Evolutionary conservation across 30 jellyfish, hydroid and myxozoan genomes (phyloP).

Genomic region (Cassiopea xamachana): DNA sequence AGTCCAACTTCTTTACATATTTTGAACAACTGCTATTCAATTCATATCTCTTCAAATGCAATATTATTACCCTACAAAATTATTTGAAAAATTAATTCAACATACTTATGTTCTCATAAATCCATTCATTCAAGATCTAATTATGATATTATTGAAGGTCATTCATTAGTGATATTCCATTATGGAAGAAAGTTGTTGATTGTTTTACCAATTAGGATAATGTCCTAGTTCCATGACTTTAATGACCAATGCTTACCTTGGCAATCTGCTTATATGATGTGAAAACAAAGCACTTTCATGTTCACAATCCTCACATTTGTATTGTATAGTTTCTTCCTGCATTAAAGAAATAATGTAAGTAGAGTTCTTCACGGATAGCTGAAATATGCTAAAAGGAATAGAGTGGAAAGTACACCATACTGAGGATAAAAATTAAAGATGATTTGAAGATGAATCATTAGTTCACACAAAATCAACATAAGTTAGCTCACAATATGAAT

Average conservation of each 20-base stretch:
- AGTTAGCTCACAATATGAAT: no score
- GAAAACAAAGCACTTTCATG: slow-evolving; percentile 54
- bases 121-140: background rate
- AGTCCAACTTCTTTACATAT: slow-evolving; percentile 67
- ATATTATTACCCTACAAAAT: slow-evolving; percentile 66
- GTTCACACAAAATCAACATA: no score
- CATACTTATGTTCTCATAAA: background rate
- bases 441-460: no score
- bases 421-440: no score
- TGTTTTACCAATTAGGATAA: no score
- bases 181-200: no score
- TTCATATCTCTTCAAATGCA: slow-evolving; percentile 88
- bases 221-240: background rate
- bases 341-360: background rate
- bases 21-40: slow-evolving; percentile 45
- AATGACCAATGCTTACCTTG: slow-evolving; percentile 46
- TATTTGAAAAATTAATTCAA: background rate
- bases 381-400: no score
- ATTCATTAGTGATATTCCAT: no score
- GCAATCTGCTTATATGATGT: slow-evolving; percentile 79
- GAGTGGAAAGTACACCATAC: no score
- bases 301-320: slow-evolving; percentile 82
- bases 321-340: slow-evolving; percentile 74
- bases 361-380: background rate
- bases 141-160: no score